phyloP scores from a whole-genome alignment of 2,113 vertebrate species.

The Cyprinodon tularosa region DNA sequence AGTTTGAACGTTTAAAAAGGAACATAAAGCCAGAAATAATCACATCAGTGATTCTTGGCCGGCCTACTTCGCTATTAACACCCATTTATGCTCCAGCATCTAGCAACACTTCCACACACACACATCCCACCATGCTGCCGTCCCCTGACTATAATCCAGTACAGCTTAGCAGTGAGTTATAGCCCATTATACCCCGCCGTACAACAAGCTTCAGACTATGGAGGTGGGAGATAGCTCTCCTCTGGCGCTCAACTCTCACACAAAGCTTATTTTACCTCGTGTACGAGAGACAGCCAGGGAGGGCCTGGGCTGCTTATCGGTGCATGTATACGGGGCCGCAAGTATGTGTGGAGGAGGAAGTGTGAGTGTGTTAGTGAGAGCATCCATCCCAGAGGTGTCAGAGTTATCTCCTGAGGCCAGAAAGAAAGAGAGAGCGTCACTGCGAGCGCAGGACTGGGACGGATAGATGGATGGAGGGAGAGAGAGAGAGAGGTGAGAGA shows the following conservation, averaged over 20 bases:
- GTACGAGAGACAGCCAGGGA: slow-evolving; percentile 39
- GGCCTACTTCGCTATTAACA: not conserved
- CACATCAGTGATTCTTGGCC: slow-evolving; percentile 2
- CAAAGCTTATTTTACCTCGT: slow-evolving; percentile 55
- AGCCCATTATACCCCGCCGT: slow-evolving; percentile 59
- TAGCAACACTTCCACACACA: slow-evolving; percentile 5
- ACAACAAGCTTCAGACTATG: slow-evolving; percentile 57
- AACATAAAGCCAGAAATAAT: slow-evolving; percentile 6
- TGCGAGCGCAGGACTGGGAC: slow-evolving; percentile 35
- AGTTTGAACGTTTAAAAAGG: not conserved
- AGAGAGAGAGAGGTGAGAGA: not conserved
- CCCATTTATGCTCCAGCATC: not conserved
- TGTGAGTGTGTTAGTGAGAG: slow-evolving; percentile 27
- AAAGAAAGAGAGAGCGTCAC: slow-evolving; percentile 43
- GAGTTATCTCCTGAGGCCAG: slow-evolving; percentile 65
- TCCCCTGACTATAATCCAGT: slow-evolving; percentile 57
- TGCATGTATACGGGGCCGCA: slow-evolving; percentile 4
- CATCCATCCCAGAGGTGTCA: slow-evolving; percentile 69
- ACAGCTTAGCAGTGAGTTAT: slow-evolving; percentile 60
- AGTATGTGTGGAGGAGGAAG: slow-evolving; percentile 18
- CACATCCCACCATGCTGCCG: slow-evolving; percentile 1
- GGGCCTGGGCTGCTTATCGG: slow-evolving; percentile 60
- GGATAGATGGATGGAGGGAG: slow-evolving; percentile 35
- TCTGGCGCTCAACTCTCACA: slow-evolving; percentile 52
- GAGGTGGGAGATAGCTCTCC: slow-evolving; percentile 58